Conservation (phyloP, 2,888 invertebrate genomes). For the Eupithecia abbreviata region DNA sequence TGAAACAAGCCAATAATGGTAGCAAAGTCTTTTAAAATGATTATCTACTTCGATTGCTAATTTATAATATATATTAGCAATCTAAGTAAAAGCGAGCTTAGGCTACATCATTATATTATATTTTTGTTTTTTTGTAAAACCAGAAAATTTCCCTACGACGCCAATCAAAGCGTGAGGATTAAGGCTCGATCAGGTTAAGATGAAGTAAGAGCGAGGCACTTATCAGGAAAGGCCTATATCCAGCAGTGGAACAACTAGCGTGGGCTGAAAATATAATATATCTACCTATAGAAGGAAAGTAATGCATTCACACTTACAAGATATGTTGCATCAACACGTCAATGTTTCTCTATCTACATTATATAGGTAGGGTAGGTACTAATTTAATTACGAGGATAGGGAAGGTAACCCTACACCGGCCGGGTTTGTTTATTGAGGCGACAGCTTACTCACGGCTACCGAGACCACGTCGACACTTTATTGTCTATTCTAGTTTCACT, state of each 20-base stretch:
- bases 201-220: neutral
- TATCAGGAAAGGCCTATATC: neutral
- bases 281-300: neutral
- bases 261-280: neutral
- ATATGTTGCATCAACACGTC: neutral
- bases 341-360: neutral
- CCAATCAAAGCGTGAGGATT: no score
- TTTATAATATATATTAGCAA: no score
- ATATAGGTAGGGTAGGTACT: neutral
- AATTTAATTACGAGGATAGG: constrained; percentile 3
- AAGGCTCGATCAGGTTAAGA: no score
- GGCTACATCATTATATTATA: no score
- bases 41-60: no score
- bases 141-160: no score
- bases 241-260: neutral
- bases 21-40: neutral
- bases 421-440: constrained; percentile 8
- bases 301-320: neutral
- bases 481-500: neutral
- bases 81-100: no score
- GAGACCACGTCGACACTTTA: constrained; percentile 2
- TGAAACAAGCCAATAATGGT: neutral
- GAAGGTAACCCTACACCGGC: constrained; percentile 12
- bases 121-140: no score
- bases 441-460: neutral